Evolutionary conservation across 1,140 invertebrate species (phyloP).

Genomic region (Drosophila athabasca): DNA sequence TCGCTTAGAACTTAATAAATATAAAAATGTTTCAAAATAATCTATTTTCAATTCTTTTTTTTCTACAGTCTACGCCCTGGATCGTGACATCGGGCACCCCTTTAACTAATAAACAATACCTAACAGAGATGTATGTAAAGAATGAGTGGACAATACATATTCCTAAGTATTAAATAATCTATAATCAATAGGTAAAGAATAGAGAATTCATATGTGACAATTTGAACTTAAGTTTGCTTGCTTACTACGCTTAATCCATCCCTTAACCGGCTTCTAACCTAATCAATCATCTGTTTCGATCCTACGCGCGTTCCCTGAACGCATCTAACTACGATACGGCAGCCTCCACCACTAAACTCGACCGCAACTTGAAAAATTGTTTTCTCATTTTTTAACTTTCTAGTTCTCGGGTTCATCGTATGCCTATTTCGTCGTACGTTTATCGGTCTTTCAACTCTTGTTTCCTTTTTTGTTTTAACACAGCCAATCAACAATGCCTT

Average conservation of each 20-base stretch:
- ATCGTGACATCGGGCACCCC: conserved; percentile 13
- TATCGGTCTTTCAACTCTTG: conserved; percentile 20
- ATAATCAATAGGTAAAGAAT: conserved; percentile 32
- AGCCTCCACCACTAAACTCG: conserved; percentile 9
- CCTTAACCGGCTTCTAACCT: conserved; percentile 24
- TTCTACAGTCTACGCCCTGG: conserved; percentile 37
- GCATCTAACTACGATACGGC: conserved; percentile 46
- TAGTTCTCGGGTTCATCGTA: conserved; percentile 1
- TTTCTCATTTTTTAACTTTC: background rate
- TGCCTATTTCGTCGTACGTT: conserved; percentile 28
- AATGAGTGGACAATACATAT: conserved; percentile 9
- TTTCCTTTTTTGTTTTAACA: conserved; percentile 56
- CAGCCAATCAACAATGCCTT: conserved; percentile 75
- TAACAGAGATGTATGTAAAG: conserved; percentile 12
- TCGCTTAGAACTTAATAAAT: conserved; percentile 20
- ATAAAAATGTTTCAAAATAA: conserved; percentile 9
- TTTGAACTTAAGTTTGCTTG: conserved; percentile 64
- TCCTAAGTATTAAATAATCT: conserved; percentile 29
- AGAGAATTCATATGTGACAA: conserved; percentile 50
- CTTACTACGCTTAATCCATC: conserved; percentile 9
- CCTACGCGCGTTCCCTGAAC: conserved; percentile 50
- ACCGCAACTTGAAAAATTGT: conserved; percentile 18
- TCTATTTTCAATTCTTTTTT: conserved; percentile 15
- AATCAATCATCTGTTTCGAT: conserved; percentile 38
- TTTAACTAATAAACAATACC: background rate